Conservation (phyloP, 2,888 invertebrate species). For the Thecocarcelia acutangulata region DNA sequence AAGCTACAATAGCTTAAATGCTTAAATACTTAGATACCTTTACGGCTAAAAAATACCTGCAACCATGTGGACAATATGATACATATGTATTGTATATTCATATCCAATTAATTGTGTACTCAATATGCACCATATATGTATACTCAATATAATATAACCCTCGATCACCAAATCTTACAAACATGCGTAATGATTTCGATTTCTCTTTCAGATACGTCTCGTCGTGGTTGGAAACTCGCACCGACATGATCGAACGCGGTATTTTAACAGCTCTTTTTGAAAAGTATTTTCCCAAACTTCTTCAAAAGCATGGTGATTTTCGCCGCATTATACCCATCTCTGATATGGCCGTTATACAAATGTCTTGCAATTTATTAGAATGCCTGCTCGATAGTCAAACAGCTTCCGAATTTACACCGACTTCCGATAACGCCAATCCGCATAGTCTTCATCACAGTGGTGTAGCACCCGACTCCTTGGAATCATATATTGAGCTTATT, state of each 20-base stretch:
- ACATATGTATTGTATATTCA: too few relatives aligned
- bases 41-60: too few relatives aligned
- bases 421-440: conserved; percentile 60
- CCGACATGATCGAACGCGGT: conserved; percentile 88
- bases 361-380: conserved; percentile 93
- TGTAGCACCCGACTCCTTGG: conserved; percentile 85
- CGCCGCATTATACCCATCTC: conserved; percentile 95
- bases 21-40: too few relatives aligned
- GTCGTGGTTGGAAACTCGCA: conserved; percentile 93
- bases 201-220: conserved; percentile 86
- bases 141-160: too few relatives aligned
- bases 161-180: too few relatives aligned
- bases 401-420: conserved; percentile 31
- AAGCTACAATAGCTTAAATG: too few relatives aligned
- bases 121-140: too few relatives aligned
- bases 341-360: conserved; percentile 94
- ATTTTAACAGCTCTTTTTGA: conserved; percentile 94
- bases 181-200: too few relatives aligned
- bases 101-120: too few relatives aligned
- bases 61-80: too few relatives aligned
- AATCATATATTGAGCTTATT: conserved; percentile 89
- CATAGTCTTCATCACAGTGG: conserved; percentile 83
- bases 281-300: conserved; percentile 93
- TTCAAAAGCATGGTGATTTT: conserved; percentile 90
- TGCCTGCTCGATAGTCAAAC: conserved; percentile 84